Evolutionary conservation across 2,113 vertebrate species (phyloP).

Genomic region (Glareola pratincola): DNA sequence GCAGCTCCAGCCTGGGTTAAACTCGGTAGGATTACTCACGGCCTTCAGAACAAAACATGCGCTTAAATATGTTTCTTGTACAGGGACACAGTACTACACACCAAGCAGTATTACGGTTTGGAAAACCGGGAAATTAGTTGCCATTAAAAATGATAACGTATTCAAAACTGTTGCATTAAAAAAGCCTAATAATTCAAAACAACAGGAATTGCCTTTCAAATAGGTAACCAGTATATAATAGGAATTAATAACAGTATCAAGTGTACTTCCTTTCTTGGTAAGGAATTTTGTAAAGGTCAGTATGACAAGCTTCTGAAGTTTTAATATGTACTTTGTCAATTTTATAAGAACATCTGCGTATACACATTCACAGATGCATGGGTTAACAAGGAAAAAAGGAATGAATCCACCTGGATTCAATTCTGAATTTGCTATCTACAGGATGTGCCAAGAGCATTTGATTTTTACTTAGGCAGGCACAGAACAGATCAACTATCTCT

Average conservation of each 20-base stretch:
- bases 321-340: background rate
- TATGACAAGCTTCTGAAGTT: conserved; percentile 3
- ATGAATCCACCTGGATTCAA: background rate
- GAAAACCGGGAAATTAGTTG: background rate
- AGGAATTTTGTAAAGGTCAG: conserved; percentile 4
- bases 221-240: background rate
- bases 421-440: background rate
- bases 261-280: background rate
- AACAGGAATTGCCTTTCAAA: background rate
- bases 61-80: background rate
- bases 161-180: background rate
- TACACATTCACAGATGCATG: background rate
- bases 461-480: background rate
- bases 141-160: background rate
- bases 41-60: background rate
- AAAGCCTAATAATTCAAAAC: background rate
- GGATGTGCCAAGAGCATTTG: background rate
- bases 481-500: background rate
- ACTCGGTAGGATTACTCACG: rapidly evolving
- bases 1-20: background rate
- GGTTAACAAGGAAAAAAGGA: background rate
- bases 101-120: background rate
- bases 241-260: background rate
- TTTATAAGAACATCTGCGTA: background rate
- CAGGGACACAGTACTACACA: background rate